Base-by-base conservation (phyloP, 2,113 vertebrate genomes). In the Pteruthius melanotis region DNA sequence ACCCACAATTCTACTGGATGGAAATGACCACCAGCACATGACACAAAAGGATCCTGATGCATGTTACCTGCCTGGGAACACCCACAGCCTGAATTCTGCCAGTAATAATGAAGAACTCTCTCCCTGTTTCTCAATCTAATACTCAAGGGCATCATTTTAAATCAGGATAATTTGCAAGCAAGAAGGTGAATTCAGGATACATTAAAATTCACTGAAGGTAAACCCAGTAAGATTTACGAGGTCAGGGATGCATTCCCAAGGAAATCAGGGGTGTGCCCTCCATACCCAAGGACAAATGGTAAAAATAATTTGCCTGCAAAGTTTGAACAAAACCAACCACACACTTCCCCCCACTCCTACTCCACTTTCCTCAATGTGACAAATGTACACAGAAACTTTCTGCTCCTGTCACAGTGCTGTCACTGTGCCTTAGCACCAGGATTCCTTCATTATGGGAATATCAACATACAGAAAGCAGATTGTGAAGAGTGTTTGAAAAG, bases 81-180 rank as follows among this genome's bases (percentile, higher is more conserved):
- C 70, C 79, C 53, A 89, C 89, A 82, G 56, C 28, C 33, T 9
- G 40, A 87, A 89, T 91, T 87, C 81, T 87, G 6, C 24, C 30
- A 57, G 69, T 39, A 89, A 71, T 56, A 63, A 87, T 56, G 75
- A 90, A 54, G 12, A 81, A 68, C 81, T 37, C 18, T 52, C 68
- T 52, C 78, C 52, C 61, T 47, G 4, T 69, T 87, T 91, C 84
- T 91, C 82, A 94, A 82, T 33, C 50, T 71, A 20, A 39, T 20
- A 89, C 91, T 93, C 64, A 84, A 89, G 80, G 94, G 77, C 89
- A 93, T 82, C 0, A 69, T 84, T 95, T 95, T 72, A 82, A 91
- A 82, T 61, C 61, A 70, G 49, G 42, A 18, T 72, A 53, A 75
- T 49, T 79, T 87, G 74, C 83, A 95, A 89, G 72, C 1, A 4